Base-by-base conservation (phyloP, 2,888 invertebrate genomes). In the Tridacna gigas region DNA sequence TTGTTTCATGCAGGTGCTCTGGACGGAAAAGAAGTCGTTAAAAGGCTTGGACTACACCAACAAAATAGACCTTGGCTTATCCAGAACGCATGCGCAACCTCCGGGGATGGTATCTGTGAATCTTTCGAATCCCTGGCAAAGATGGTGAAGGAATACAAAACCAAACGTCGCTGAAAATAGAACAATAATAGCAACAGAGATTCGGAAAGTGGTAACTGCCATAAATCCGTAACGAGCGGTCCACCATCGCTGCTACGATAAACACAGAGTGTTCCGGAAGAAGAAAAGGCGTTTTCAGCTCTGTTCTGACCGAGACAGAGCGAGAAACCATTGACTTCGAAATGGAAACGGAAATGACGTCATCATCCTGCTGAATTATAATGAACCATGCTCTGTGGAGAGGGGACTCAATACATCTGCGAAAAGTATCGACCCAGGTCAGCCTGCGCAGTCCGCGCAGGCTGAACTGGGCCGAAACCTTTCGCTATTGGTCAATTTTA, bases 101-200 rank as follows among this genome's bases (percentile, higher is more conserved):
- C 82, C 20, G 95, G 94, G 0, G 94, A 94, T 0, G 94, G 95
- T 2, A 85, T 95, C 9, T 93, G 91, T 71, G 94, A 94, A 80
- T 86, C 91, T 0, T 84, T 94, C 88, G 89, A 92, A 20, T 78
- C 88, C 22, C 77, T 94, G 69, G 91, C 93, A 7, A 93, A 93
- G 87, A 79, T 91, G 22, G 90, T 89, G 22, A 86, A 82, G 71
- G 81, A 88, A 61, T 83, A 74, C 76, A 86, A 86, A 74, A 67
- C 77, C 0, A 80, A 86, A 48, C 66, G 78, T 15, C 67, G 82
- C 69, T 78, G 78, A 78, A 67, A 18, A 37, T 37, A 37, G 12
- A 22, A 45, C 47, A 28, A 26, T 1, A 28, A 26, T 28, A 5
- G 56, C 2, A 56, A 20, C 56, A 9, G 20, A 9, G 18, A 20